Evolutionary conservation across 2,797 vertebrate species (phyloP).

Genomic region (Thaleichthys pacificus): DNA sequence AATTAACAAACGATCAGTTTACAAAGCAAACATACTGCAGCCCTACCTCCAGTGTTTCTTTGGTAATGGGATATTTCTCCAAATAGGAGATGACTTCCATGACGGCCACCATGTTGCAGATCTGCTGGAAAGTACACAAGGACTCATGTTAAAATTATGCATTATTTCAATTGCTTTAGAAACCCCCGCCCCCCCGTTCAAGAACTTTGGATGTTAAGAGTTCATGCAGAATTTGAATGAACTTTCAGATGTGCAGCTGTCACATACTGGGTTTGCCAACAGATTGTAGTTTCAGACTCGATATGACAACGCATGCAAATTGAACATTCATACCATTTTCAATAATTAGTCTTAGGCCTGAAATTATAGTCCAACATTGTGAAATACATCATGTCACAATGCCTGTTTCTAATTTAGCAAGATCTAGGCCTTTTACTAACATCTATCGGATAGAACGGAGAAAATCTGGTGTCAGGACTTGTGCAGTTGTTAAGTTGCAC

Average conservation of each 20-base stretch:
- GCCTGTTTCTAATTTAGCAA: too few species aligned
- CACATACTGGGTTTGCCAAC: constrained; percentile 8
- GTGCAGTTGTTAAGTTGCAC: too few species aligned
- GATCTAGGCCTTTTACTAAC: too few species aligned
- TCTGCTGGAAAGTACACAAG: constrained; percentile 73
- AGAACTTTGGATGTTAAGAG: background rate
- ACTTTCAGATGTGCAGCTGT: constrained; percentile 75
- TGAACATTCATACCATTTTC: background rate
- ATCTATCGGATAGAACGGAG: too few species aligned
- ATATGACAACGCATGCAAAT: constrained; percentile 62
- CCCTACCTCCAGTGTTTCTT: constrained; percentile 93
- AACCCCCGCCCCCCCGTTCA: background rate
- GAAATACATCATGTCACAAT: too few species aligned
- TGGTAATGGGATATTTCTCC: constrained; percentile 97
- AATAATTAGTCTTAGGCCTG: background rate
- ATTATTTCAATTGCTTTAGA: background rate
- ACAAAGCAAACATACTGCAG: background rate
- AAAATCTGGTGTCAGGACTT: too few species aligned
- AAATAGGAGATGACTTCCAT: constrained; percentile 94
- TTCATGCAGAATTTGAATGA: constrained; percentile 62
- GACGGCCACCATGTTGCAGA: constrained; percentile 94
- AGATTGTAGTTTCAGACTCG: constrained; percentile 49
- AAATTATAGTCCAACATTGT: background rate
- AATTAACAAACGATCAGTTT: background rate
- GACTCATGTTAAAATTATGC: constrained; percentile 14